Evolutionary conservation across 2,797 vertebrate genomes (phyloP).

Genomic region (Microtus obscurus): DNA sequence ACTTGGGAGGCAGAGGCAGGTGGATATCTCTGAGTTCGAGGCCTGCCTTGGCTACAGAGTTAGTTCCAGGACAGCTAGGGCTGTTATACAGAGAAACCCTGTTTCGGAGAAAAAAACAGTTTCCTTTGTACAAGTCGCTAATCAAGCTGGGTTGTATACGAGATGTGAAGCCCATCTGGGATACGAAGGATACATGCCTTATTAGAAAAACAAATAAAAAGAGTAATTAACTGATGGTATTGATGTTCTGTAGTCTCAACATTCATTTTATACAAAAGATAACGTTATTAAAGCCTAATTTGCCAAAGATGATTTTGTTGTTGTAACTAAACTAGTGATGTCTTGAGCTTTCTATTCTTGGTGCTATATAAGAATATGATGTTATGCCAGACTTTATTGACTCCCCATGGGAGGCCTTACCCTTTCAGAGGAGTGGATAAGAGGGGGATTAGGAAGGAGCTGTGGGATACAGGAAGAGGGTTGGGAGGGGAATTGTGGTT

Average conservation of each 20-base stretch:
- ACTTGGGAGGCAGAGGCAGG: too few species aligned
- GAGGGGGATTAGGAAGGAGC: too few species aligned
- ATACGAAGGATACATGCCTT: neutral
- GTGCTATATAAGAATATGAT: neutral
- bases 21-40: too few species aligned
- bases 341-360: slow-evolving; percentile 24
- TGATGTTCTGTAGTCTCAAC: neutral
- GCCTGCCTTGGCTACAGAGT: too few species aligned
- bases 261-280: slow-evolving; percentile 24
- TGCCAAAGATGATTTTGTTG: slow-evolving; percentile 31
- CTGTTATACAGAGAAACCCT: too few species aligned
- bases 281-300: slow-evolving; percentile 31
- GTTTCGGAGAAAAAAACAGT: neutral
- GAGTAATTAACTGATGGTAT: neutral
- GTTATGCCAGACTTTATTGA: too few species aligned
- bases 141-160: neutral
- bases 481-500: too few species aligned
- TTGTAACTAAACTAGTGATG: slow-evolving; percentile 4
- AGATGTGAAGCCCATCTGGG: neutral
- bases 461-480: too few species aligned
- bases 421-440: too few species aligned
- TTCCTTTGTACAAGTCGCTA: slow-evolving; percentile 57
- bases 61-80: too few species aligned
- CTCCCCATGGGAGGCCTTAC: too few species aligned
- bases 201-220: neutral